Base-by-base conservation (phyloP, 2,113 vertebrate species). In the Sinocyclocheilus grahami region DNA sequence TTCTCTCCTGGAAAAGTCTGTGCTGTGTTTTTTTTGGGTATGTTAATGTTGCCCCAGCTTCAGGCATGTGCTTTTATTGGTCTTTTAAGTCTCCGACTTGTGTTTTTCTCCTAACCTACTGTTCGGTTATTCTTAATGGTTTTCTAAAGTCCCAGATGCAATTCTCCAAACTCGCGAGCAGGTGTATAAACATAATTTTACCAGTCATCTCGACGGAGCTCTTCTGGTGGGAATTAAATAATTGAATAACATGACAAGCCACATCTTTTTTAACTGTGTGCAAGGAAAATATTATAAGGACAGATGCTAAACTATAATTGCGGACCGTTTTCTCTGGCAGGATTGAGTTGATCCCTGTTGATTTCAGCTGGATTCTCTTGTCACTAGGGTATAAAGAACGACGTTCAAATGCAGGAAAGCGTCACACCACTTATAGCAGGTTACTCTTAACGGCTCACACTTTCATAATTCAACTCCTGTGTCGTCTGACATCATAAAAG, bases 171-270 rank as follows among this genome's bases (percentile, higher is more conserved):
- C 77, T 86, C 60, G 46, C n/a, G 42, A 84, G 76, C 69, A 69
- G 60, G 78, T 85, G 60, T 85, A 89, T 39, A 82, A 69, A 76
- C 85, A 86, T 33, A 83, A 85, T 83, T 84, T 62, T 67, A 60
- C 37, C 46, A 58, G 78, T 10, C 37, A 10, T 78, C 88, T 72
- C 80, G 4, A 12, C 18, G 48, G 87, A 77, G 67, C 82, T 69
- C 39, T 78, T 86, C 87, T 13, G 76, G 14, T 48, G 67, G 55
- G 58, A 86, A 79, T 71, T 51, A 37, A 88, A 84, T 83, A 75
- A 88, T 55, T 62, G 82, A 81, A 74, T 74, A 81, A 62, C 85
- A 33, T 81, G 79, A 81, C 79, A 81, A 42, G 24, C 20, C 65
- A 46, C 33, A 60, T 86, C 42, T 39, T 71, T 48, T 76, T 78